phyloP scores from a whole-genome alignment of 2,113 vertebrate species.

The Xiphias gladius region DNA sequence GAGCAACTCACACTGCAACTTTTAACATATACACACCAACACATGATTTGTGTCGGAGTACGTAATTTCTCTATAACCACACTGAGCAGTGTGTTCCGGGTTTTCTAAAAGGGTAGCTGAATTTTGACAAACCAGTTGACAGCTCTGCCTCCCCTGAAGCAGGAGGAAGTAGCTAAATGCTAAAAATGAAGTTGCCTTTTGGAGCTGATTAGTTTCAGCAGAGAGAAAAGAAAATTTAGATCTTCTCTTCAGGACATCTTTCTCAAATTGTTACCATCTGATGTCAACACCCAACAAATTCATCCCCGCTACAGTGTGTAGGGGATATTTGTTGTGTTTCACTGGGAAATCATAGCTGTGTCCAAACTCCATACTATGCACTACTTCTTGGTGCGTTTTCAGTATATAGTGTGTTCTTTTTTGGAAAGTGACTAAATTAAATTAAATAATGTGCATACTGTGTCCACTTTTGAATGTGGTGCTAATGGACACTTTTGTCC shows the following conservation, averaged over 20 bases:
- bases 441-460: not conserved
- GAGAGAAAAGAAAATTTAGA: conserved; percentile 21
- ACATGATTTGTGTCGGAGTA: conserved; percentile 17
- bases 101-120: conserved; percentile 26
- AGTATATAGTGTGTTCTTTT: not conserved
- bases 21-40: conserved; percentile 26
- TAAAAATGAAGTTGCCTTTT: conserved; percentile 32
- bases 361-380: conserved; percentile 42
- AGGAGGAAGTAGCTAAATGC: not conserved
- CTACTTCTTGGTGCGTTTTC: not conserved
- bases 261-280: conserved; percentile 16
- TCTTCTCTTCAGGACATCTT: conserved; percentile 24
- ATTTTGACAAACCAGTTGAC: conserved; percentile 10
- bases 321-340: conserved; percentile 69
- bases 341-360: conserved; percentile 36
- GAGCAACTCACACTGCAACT: conserved; percentile 32
- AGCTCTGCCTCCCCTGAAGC: conserved; percentile 18
- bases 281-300: conserved; percentile 67
- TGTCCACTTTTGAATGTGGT: not conserved
- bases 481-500: not conserved
- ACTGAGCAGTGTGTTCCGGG: not conserved
- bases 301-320: conserved; percentile 16
- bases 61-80: not conserved
- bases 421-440: not conserved
- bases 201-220: not conserved